These are phyloP conservation scores for Osmerus mordax DNA, from an alignment of 2,113 vertebrate species.

Conservation along the genomic window DNA sequence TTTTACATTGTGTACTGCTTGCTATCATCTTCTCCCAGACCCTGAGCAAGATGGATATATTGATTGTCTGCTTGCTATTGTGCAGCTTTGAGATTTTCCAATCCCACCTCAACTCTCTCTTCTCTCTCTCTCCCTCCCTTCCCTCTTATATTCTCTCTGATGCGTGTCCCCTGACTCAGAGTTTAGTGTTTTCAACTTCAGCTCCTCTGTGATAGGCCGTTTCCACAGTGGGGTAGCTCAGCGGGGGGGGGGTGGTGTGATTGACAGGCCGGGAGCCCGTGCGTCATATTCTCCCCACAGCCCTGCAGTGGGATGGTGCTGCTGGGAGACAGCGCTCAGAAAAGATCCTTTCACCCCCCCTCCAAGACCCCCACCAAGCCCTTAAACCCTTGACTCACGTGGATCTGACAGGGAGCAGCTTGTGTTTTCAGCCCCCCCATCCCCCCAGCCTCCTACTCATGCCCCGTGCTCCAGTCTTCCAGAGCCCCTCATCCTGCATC, in stretches of 20 bases:
- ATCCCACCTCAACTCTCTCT: neutral
- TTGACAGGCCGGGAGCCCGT: neutral
- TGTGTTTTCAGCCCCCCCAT: neutral
- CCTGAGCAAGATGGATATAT: neutral
- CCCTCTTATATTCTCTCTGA: neutral
- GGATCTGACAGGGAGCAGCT: neutral
- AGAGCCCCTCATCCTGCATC: neutral
- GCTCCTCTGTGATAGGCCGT: neutral
- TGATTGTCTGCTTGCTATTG: neutral
- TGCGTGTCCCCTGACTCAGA: neutral
- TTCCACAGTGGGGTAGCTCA: neutral
- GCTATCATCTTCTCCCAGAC: no score
- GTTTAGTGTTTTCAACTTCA: neutral
- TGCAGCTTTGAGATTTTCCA: neutral
- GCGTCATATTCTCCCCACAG: neutral
- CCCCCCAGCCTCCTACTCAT: neutral
- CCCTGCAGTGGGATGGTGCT: neutral
- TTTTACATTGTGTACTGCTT: no score
- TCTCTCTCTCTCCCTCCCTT: neutral
- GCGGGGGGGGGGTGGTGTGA: neutral
- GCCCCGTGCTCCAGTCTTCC: neutral
- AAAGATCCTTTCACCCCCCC: neutral
- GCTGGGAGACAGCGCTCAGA: neutral
- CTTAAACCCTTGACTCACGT: neutral
- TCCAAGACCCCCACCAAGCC: no score